These are phyloP conservation scores for Hephaestus fuliginosus DNA, from an alignment of 2,797 vertebrate species.

Conservation along the genomic window DNA sequence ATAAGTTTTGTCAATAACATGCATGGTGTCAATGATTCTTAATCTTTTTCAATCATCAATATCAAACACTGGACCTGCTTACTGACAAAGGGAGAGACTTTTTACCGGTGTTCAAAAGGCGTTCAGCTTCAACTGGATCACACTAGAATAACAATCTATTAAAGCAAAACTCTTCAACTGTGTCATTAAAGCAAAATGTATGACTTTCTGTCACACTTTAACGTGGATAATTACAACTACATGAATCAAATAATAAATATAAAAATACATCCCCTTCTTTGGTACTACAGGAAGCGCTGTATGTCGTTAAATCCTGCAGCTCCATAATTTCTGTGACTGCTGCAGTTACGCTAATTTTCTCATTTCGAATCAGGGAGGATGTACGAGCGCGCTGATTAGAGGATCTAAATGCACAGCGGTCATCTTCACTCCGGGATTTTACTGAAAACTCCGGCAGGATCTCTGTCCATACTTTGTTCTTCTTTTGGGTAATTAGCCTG, in stretches of 20 bases:
- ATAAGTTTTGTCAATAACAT: too few relatives aligned
- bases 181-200: background rate
- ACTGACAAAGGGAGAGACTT: too few relatives aligned
- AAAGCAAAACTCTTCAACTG: too few relatives aligned
- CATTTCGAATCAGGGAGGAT: conserved; percentile 55
- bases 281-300: background rate
- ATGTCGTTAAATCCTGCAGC: background rate
- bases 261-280: background rate
- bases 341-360: conserved; percentile 42
- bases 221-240: too few relatives aligned
- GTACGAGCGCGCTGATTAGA: conserved; percentile 51
- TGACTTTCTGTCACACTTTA: too few relatives aligned
- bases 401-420: conserved; percentile 55
- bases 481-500: conserved; percentile 60
- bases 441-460: conserved; percentile 36
- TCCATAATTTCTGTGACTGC: conserved; percentile 28
- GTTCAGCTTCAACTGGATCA: too few relatives aligned
- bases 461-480: conserved; percentile 37
- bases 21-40: too few relatives aligned
- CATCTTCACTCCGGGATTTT: conserved; percentile 45
- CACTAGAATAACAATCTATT: too few relatives aligned
- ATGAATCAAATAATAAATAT: too few relatives aligned
- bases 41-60: too few relatives aligned
- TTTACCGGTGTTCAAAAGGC: too few relatives aligned
- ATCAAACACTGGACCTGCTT: too few relatives aligned